Conservation (phyloP, 1,140 invertebrate species). For the Formica exsecta region DNA sequence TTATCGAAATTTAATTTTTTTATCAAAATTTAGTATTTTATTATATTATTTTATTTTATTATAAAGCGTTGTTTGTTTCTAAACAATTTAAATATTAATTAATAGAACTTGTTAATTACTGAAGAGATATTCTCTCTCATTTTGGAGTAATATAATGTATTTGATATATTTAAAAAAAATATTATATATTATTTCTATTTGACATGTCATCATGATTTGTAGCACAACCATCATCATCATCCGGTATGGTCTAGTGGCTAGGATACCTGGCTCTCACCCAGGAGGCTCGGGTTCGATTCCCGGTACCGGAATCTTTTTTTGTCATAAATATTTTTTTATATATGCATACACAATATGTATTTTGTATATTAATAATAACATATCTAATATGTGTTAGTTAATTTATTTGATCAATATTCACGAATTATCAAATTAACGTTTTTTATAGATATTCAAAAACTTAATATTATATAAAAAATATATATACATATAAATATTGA, state of each 20-base stretch:
- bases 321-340: no score
- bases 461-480: no score
- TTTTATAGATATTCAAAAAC: no score
- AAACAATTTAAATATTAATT: slow-evolving; percentile 19
- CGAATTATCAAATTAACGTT: no score
- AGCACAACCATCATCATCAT: not conserved
- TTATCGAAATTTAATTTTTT: not conserved
- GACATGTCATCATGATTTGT: not conserved
- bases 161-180: not conserved
- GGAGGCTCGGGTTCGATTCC: slow-evolving; percentile 83
- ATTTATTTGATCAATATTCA: no score
- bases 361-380: no score
- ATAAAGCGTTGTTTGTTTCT: not conserved
- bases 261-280: slow-evolving; percentile 82
- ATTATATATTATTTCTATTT: not conserved
- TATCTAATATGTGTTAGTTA: no score
- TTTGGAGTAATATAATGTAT: not conserved
- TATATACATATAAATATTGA: no score
- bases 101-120: not conserved
- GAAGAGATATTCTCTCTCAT: not conserved
- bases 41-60: not conserved
- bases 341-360: no score
- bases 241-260: slow-evolving; percentile 78
- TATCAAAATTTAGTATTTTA: not conserved
- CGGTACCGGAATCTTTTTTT: slow-evolving; percentile 82